Base-by-base conservation (phyloP, 2,797 vertebrate genomes). In the Protosalanx chinensis region DNA sequence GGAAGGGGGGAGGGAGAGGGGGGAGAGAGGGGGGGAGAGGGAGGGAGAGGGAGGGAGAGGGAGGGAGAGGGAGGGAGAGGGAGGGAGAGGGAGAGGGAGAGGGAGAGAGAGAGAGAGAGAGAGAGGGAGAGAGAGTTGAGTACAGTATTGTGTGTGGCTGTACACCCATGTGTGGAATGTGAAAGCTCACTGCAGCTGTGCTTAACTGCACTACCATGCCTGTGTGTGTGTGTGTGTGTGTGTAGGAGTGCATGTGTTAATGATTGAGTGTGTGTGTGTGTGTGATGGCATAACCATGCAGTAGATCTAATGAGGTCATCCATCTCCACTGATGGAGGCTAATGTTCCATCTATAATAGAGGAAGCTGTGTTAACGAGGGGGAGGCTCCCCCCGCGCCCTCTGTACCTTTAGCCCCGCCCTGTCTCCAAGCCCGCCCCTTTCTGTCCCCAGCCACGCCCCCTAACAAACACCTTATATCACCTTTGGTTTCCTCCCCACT, bases 41-140 rank as follows among this genome's bases (percentile, higher is more conserved):
- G 1, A 2, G 53, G 18, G 53, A 8, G 53, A 57, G 53, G 5
- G 53, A 57, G 53, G 89, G 90, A 90, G 82, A 84, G 79, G 30
- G 81, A 83, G 80, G 75, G 63, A 29, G 51, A 88, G 84, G 81
- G 67, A 63, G 53, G 84, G 78, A 88, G 72, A 78, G 12, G 74
- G 86, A 81, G 84, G 88, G 2, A 6, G 5, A 13, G 6, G 5
- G 49, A 6, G 2, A 16, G 13, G 3, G 3, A 13, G 8, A 51
- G 49, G 49, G 49, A 3, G 51, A n/a, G 51, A n/a, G 51, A 56
- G 51, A n/a, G 51, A n/a, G 51, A n/a, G 49, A 15, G 5, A 49
- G 5, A 15, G 57, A 27, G n/a, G 5, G 57, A 27, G 57, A 59
- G n/a, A 59, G n/a, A 20, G 57, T 23, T 23, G 20, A 20, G 58